Evolutionary conservation across 2,888 invertebrate genomes (phyloP), one percentile per base, ranked within the genome.

Genomic region (Cephalotes varians): DNA sequence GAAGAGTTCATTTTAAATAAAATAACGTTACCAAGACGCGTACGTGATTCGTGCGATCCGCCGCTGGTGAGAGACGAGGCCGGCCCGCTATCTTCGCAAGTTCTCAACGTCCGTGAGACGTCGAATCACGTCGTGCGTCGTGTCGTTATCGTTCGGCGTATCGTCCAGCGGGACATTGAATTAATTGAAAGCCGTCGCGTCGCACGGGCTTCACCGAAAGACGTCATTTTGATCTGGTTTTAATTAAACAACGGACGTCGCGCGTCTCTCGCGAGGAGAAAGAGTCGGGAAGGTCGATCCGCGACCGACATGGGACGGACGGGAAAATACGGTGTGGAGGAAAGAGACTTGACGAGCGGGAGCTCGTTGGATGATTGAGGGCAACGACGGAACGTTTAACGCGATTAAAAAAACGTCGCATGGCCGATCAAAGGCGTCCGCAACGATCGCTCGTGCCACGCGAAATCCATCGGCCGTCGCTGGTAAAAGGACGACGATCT

Each of bases 121-220:
- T 79, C 76, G 74, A 73, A 65, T 65, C 74, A 25, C n/a, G 37
- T 72, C 28, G n/a, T n/a, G n/a, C n/a, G 58, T 28, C 18, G 65
- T 58, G 81, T 58, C 49, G 64, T 62, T 40, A 47, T 73, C 81
- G 81, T 83, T 47, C 49, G 25, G 69, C 21, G 74, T 62, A 72
- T 58, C 82, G 76, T 51, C 34, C 58, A 34, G 37, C 40, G 60
- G 28, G 54, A 49, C 87, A 81, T 87, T 87, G 85, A 90, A 90
- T 90, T 91, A 90, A 90, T 91, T 90, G 90, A 90, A 90, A 91
- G 89, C 90, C 87, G 84, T 76, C 80, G 77, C 69, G 84, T 69
- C 10, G 49, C 67, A 28, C 47, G 44, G 37, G 80, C 69, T 65
- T 69, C 40, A 71, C 77, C 67, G 73, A 47, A 69, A 81, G 71